A percentile compares a stretch with the other conserved stretches of the same genome.
Evolutionary conservation across 2,113 vertebrate species (phyloP).

Genomic region (Vombatus ursinus): DNA sequence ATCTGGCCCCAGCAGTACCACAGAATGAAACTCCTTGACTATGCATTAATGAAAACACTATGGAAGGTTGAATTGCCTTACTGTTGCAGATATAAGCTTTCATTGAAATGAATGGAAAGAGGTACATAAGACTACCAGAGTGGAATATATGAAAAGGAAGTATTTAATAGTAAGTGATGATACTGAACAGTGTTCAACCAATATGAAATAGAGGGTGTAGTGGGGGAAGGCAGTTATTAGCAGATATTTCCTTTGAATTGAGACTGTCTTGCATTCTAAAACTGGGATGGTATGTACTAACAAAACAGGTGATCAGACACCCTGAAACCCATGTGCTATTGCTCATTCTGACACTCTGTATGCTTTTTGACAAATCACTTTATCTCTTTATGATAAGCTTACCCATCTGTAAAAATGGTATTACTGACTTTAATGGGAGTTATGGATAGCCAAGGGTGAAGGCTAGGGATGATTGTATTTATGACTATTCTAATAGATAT

Average conservation of each 20-base stretch:
- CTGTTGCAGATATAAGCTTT: background rate
- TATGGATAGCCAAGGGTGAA: background rate
- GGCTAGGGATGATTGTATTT: background rate
- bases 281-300: too few species aligned
- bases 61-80: background rate
- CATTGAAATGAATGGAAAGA: background rate
- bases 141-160: background rate
- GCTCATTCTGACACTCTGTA: background rate
- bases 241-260: background rate
- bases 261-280: background rate
- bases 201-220: background rate
- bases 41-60: background rate
- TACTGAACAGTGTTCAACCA: too few species aligned
- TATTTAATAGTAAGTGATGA: too few species aligned
- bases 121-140: background rate
- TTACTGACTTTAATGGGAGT: slow-evolving; percentile 23
- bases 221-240: background rate
- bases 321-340: background rate
- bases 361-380: background rate
- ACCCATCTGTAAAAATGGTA: background rate
- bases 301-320: background rate
- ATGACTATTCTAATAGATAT: slow-evolving; percentile 6
- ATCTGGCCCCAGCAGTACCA: background rate
- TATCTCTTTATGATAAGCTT: background rate
- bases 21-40: background rate